Percentiles rank a stretch among this genome's conserved stretches.
Conservation (phyloP, 2,888 invertebrate species). For the Drosophila atripex region DNA sequence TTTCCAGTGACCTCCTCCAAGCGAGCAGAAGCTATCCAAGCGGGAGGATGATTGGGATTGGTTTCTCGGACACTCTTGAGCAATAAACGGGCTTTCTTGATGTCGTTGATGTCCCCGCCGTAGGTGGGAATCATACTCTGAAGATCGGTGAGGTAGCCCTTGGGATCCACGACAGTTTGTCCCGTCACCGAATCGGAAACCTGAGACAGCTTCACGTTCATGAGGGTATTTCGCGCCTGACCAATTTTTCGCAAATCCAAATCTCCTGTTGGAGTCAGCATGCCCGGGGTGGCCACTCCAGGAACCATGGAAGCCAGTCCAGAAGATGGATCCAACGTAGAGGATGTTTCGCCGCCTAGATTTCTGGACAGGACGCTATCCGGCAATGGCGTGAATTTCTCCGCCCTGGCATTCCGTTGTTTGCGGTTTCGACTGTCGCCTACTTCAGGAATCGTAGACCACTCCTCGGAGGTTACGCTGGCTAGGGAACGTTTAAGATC, state of each 20-base stretch:
- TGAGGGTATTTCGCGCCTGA: conserved; percentile 98
- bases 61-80: conserved; percentile 98
- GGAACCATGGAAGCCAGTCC: conserved; percentile 95
- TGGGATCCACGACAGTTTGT: conserved; percentile 99
- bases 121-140: conserved; percentile 99
- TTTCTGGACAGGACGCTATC: conserved; percentile 96
- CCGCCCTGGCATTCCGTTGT: conserved; percentile 96
- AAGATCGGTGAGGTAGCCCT: conserved; percentile 99
- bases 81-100: conserved; percentile 97
- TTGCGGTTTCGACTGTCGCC: conserved; percentile 99
- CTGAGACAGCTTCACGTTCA: conserved; percentile 99
- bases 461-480: conserved; percentile 94
- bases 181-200: conserved; percentile 99
- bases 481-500: conserved; percentile 96
- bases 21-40: conserved; percentile 99
- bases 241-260: conserved; percentile 99
- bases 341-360: conserved; percentile 91
- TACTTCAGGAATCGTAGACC: conserved; percentile 99
- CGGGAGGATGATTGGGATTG: conserved; percentile 99
- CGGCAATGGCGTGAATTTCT: conserved; percentile 98
- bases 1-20: conserved; percentile 98
- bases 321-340: conserved; percentile 92
- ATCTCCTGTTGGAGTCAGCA: conserved; percentile 94
- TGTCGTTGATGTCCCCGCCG: conserved; percentile 98
- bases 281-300: conserved; percentile 93